phyloP scores from a whole-genome alignment of 2,888 invertebrate genomes.

The Tortricodes alternella region DNA sequence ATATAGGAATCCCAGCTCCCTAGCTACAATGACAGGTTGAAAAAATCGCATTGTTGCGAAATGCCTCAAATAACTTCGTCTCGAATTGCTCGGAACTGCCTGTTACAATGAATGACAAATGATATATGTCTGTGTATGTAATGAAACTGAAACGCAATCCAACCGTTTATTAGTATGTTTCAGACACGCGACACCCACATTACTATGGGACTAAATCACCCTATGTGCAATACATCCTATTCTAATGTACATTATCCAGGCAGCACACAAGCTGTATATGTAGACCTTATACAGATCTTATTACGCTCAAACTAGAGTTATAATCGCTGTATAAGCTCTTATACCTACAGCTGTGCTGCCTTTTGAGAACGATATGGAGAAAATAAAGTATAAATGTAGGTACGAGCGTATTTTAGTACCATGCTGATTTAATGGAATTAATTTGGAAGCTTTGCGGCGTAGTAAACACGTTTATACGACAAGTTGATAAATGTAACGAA shows the following conservation, averaged over 20 bases:
- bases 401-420: not conserved
- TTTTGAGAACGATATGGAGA: not conserved
- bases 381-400: slow-evolving; percentile 14
- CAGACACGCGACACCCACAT: not conserved
- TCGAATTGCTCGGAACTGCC: not conserved
- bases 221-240: not conserved
- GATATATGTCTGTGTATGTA: not conserved
- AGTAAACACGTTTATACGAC: not conserved
- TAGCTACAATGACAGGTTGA: no score
- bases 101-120: slow-evolving; percentile 1
- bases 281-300: no score
- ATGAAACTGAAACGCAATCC: slow-evolving; percentile 6
- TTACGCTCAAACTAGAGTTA: no score
- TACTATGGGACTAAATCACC: not conserved
- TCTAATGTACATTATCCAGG: no score
- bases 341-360: not conserved
- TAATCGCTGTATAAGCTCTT: no score
- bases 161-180: not conserved
- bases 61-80: not conserved
- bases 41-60: no score
- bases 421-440: not conserved
- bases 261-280: no score
- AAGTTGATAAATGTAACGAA: not conserved
- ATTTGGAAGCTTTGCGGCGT: not conserved
- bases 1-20: no score